phyloP scores from a whole-genome alignment of 2,888 invertebrate species.

The Microchrysa polita region DNA sequence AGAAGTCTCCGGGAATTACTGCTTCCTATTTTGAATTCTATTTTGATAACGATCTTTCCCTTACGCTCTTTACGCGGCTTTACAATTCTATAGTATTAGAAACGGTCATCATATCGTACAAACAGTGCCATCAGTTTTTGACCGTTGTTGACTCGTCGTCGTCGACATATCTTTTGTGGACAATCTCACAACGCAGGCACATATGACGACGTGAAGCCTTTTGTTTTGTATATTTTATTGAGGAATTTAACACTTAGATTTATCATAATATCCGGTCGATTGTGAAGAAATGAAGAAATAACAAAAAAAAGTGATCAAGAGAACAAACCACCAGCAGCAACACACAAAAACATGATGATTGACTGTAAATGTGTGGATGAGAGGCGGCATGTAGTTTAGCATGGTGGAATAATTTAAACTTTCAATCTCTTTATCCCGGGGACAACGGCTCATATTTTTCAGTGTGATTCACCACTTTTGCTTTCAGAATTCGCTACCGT shows the following conservation, averaged over 20 bases:
- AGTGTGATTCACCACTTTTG: slow-evolving; percentile 2
- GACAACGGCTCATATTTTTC: neutral
- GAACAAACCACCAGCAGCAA: neutral
- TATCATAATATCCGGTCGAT: slow-evolving; percentile 24
- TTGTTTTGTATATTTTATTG: slow-evolving; percentile 13
- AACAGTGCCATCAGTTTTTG: too few relatives aligned
- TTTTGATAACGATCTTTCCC: too few relatives aligned
- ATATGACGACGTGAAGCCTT: neutral
- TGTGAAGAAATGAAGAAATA: slow-evolving; percentile 8
- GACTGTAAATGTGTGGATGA: neutral
- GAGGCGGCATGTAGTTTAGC: too few relatives aligned
- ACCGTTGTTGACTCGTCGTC: neutral
- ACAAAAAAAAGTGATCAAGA: neutral
- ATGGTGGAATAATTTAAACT: too few relatives aligned
- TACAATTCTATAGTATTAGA: too few relatives aligned
- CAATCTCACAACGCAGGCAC: slow-evolving; percentile 20
- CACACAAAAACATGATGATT: neutral
- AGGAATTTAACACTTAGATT: slow-evolving; percentile 25
- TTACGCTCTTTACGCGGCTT: too few relatives aligned
- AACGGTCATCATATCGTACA: too few relatives aligned
- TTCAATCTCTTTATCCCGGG: too few relatives aligned
- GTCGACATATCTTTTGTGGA: neutral
- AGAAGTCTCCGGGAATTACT: neutral
- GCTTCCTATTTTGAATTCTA: too few relatives aligned
- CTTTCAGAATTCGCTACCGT: neutral